Percentiles rank a stretch among this genome's conserved stretches.
Conservation (phyloP, 1,140 invertebrate species). For the Hydropsyche tenuis region DNA sequence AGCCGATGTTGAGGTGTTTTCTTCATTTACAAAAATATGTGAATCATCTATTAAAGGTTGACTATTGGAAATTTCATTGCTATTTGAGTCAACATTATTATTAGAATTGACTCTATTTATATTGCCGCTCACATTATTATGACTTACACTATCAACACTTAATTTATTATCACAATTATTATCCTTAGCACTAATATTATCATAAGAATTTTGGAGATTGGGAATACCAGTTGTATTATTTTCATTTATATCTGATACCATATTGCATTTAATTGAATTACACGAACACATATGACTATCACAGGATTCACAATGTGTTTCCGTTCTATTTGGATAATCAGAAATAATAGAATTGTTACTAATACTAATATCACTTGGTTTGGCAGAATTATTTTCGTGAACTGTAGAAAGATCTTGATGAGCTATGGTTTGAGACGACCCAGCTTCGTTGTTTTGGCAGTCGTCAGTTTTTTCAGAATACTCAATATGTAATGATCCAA, state of each 20-base stretch:
- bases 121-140: slow-evolving; percentile 14
- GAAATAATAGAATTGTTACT: slow-evolving; percentile 32
- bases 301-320: slow-evolving; percentile 33
- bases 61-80: background rate
- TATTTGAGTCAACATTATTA: slow-evolving; percentile 4
- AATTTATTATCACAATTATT: slow-evolving; percentile 48
- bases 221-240: slow-evolving; percentile 13
- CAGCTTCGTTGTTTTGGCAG: slow-evolving; percentile 56
- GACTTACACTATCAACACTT: slow-evolving; percentile 28
- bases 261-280: slow-evolving; percentile 23
- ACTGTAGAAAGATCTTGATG: slow-evolving; percentile 53
- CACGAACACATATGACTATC: slow-evolving; percentile 47
- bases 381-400: slow-evolving; percentile 12
- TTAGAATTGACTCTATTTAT: slow-evolving; percentile 33
- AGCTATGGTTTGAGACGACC: slow-evolving; percentile 55
- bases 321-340: slow-evolving; percentile 15
- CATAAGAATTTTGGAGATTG: slow-evolving; percentile 35
- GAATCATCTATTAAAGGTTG: background rate
- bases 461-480: slow-evolving; percentile 40
- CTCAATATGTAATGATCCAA: slow-evolving; percentile 41
- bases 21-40: background rate
- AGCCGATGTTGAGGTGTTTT: background rate
- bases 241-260: background rate
- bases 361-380: slow-evolving; percentile 47
- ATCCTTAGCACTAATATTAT: slow-evolving; percentile 42